A percentile compares a stretch with the other conserved stretches of the same genome.
These are phyloP conservation scores for Melanerpes aurifrons DNA, from an alignment of 2,113 vertebrate genomes.

Conservation along the genomic window DNA sequence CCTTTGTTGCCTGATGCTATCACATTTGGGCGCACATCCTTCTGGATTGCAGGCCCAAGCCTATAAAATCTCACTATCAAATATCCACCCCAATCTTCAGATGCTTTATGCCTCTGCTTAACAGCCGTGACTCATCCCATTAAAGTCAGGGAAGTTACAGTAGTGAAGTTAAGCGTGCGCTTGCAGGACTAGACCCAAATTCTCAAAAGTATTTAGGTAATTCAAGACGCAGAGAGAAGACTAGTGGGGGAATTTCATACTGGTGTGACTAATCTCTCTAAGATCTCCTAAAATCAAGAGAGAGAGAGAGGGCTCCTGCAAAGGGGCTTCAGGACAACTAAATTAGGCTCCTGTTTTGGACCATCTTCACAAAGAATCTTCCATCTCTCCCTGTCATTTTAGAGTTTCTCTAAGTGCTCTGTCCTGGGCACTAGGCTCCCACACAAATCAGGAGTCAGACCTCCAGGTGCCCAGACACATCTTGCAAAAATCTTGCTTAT, in stretches of 20 bases:
- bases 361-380: neutral
- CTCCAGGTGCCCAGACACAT: neutral
- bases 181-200: constrained; percentile 21
- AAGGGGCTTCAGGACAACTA: neutral
- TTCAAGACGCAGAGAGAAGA: constrained; percentile 51
- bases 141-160: constrained; percentile 66
- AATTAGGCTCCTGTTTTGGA: constrained; percentile 45
- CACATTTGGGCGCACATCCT: neutral
- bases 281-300: neutral
- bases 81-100: constrained; percentile 52
- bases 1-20: constrained; percentile 55
- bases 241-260: constrained; percentile 38
- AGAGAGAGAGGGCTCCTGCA: neutral
- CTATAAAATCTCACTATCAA: constrained; percentile 58
- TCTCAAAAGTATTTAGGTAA: constrained; percentile 61
- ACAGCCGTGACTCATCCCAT: constrained; percentile 63
- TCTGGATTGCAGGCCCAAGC: constrained; percentile 8
- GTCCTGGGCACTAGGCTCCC: neutral
- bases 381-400: neutral
- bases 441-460: neutral
- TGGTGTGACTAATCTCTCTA: constrained; percentile 60
- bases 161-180: constrained; percentile 66
- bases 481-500: neutral
- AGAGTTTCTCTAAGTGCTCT: neutral
- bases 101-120: constrained; percentile 62